Base-by-base conservation (phyloP, 2,888 invertebrate genomes). In the Phaedon cochleariae region DNA sequence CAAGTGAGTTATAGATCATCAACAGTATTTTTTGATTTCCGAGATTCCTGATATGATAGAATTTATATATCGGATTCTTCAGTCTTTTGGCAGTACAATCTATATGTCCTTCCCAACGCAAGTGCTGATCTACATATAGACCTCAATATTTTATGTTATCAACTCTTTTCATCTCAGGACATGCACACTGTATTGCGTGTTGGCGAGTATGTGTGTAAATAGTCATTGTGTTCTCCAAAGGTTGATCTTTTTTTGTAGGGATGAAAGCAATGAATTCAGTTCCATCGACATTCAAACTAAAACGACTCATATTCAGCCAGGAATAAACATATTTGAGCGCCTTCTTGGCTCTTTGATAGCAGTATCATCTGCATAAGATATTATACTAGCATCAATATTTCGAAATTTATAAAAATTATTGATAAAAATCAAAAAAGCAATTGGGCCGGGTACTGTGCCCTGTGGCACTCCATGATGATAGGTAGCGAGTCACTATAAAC, bases 111-210 rank as follows among this genome's bases (percentile, higher is more conserved):
- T 41, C 15, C 41, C 41, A 41, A 1, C 41, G 41, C 41, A 41
- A 15, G 12, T 41, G 41, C 15, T 41, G 41, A n/a, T 1, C 51
- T n/a, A 17, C 29, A 52, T 29, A 52, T 29, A 22, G 2, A 52
- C 52, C 21, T 10, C 9, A 22, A 51, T 51, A 51, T 15, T 51
- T 51, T 4, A 51, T 51, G 51, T 51, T 21, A 22, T 51, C 22
- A 22, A 51, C 51, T 22, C 21, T 22, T 1, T 51, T 51, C 9
- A 51, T 6, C 10, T 5, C 15, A n/a, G 21, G 22, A 22, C 1
- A 51, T 51, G 51, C 1, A 22, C 51, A 51, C 22, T 21, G 4
- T 22, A 1, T 51, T 21, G 15, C 10, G 3, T 2, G 20, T 51
- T 15, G 21, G 22, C 6, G 21, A 15, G 9, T 21, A 51, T 12